Percentiles rank a stretch among this genome's conserved stretches.
phyloP scores from a whole-genome alignment of 1,140 invertebrate genomes.

The Achroia grisella region DNA sequence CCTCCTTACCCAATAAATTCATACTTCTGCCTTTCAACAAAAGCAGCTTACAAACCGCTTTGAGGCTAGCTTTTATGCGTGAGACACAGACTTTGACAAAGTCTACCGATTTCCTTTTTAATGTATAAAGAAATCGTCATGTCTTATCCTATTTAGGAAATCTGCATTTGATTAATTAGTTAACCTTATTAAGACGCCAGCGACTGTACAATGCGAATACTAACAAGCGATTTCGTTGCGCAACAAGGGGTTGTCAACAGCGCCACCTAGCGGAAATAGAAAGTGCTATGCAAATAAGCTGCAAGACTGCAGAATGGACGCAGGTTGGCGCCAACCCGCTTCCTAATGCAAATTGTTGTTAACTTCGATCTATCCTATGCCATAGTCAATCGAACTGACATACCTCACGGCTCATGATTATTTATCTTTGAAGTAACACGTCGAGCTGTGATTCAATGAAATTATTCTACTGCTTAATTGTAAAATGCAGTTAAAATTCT shows the following conservation, averaged over 20 bases:
- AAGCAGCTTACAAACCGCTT: too few relatives aligned
- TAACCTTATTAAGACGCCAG: conserved; percentile 5
- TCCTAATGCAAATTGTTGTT: conserved; percentile 37
- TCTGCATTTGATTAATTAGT: not conserved
- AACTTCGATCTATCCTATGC: conserved; percentile 2
- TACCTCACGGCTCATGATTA: too few relatives aligned
- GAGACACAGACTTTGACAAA: not conserved
- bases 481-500: too few relatives aligned
- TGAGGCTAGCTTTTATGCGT: too few relatives aligned
- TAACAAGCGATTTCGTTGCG: conserved; percentile 8
- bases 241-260: conserved; percentile 14
- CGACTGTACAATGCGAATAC: conserved; percentile 6
- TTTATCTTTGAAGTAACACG: too few relatives aligned
- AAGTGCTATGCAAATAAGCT: conserved; percentile 45
- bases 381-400: too few relatives aligned
- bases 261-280: conserved; percentile 56
- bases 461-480: too few relatives aligned
- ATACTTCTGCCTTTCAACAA: too few relatives aligned
- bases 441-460: too few relatives aligned
- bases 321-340: conserved; percentile 16
- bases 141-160: too few relatives aligned
- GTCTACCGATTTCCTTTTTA: not conserved
- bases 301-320: conserved; percentile 26
- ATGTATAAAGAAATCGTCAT: too few relatives aligned
- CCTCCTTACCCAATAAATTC: too few relatives aligned